phyloP scores from a whole-genome alignment of 1,140 invertebrate genomes.

The Drosophila malerkotliana region DNA sequence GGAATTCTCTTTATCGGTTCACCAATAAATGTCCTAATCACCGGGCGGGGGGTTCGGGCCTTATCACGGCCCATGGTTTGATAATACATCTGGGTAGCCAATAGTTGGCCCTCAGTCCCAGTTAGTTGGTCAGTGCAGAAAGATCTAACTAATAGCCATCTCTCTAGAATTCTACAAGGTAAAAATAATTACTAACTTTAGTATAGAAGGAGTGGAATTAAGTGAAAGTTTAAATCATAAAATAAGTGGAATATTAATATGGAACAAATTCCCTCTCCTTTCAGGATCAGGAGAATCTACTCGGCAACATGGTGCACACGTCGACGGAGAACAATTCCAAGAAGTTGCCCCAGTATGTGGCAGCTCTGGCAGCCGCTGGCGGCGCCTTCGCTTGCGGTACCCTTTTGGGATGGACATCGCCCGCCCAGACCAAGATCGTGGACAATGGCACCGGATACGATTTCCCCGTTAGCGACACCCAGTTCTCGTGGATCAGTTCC shows the following conservation, averaged over 20 bases:
- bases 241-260: too few species aligned
- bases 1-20: slow-evolving; percentile 39
- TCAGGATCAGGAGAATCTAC: slow-evolving; percentile 80
- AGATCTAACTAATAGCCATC: slow-evolving; percentile 22
- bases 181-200: background rate
- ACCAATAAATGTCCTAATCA: slow-evolving; percentile 69
- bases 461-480: slow-evolving; percentile 84
- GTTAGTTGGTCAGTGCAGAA: slow-evolving; percentile 39
- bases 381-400: slow-evolving; percentile 86
- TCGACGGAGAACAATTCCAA: slow-evolving; percentile 70
- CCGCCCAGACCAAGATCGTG: slow-evolving; percentile 85
- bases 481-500: slow-evolving; percentile 90
- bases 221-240: too few species aligned
- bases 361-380: slow-evolving; percentile 86
- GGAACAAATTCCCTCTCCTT: too few species aligned
- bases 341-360: slow-evolving; percentile 88
- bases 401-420: slow-evolving; percentile 91
- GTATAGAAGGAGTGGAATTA: background rate
- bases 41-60: slow-evolving; percentile 19
- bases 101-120: slow-evolving; percentile 38
- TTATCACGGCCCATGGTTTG: slow-evolving; percentile 49
- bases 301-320: slow-evolving; percentile 77
- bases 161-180: slow-evolving; percentile 7
- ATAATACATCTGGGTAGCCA: slow-evolving; percentile 39
- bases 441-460: slow-evolving; percentile 84